phyloP scores from a whole-genome alignment of 2,113 vertebrate species.

The Sprattus sprattus region DNA sequence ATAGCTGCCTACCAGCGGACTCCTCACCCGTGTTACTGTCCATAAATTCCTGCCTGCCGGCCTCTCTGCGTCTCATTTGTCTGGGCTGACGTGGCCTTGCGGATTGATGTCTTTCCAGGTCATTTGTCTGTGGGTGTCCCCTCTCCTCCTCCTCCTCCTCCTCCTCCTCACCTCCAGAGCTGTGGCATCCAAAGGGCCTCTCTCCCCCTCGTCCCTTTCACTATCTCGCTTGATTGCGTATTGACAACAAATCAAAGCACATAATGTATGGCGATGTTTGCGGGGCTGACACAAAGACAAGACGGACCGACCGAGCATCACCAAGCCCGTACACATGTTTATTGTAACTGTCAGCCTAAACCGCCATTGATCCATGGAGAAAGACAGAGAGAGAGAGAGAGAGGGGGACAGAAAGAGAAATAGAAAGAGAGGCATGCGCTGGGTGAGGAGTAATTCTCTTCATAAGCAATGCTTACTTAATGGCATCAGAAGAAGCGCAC shows the following conservation, averaged over 20 bases:
- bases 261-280: conserved; percentile 73
- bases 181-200: conserved; percentile 36
- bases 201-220: conserved; percentile 21
- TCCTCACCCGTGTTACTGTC: conserved; percentile 72
- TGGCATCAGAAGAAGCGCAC: neutral
- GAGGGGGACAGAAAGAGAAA: neutral
- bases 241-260: conserved; percentile 78
- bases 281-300: conserved; percentile 66
- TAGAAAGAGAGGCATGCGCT: conserved; percentile 14
- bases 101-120: conserved; percentile 71
- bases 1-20: conserved; percentile 67
- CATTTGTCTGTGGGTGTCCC: conserved; percentile 74
- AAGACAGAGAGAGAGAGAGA: conserved; percentile 52
- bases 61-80: conserved; percentile 65
- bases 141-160: conserved; percentile 30
- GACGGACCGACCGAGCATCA: conserved; percentile 62
- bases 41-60: conserved; percentile 71
- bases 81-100: conserved; percentile 65
- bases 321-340: conserved; percentile 72
- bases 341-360: conserved; percentile 65
- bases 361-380: conserved; percentile 66
- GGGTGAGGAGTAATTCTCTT: conserved; percentile 28
- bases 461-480: conserved; percentile 30
- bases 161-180: conserved; percentile 56
- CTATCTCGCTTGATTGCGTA: conserved; percentile 72